Base-by-base conservation (phyloP, 2,797 vertebrate genomes). In the Varecia variegata region DNA sequence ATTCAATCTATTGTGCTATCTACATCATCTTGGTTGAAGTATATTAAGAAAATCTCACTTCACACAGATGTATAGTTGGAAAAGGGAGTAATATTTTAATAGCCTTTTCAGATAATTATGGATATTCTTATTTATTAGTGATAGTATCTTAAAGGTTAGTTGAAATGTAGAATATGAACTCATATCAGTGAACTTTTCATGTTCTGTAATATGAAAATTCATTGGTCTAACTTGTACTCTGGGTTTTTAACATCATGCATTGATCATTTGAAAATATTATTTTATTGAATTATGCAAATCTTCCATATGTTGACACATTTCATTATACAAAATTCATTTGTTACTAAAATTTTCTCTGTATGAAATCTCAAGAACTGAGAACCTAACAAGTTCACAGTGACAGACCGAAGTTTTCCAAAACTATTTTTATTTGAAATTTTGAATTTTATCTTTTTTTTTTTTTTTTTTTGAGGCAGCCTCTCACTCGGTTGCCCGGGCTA, bases 361-460 rank as follows among this genome's bases (percentile, higher is more conserved):
- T 56, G 73, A 85, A 71, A 90, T 54, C 65, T 65, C 56, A 86
- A 86, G 56, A 73, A 32, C 71, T 80, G 27, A 18, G 27, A 71
- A 54, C 23, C n/a, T 80, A 23, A 87, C 14, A 73, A 74, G 45
- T 65, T 65, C 56, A 62, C 35, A 71, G 35, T 45, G 40, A 18
- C 38, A 73, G 35, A 45, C 32, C 38, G 30, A 73, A 45, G 45
- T 79, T 94, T 73, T 73, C 32, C 54, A 73, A 86, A 86, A 73
- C 54, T 85, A 79, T 38, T 95, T 86, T 80, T 62, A 80, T 40
- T 80, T 86, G 32, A 86, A 91, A 73, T 15, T 12, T 87, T 95
- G 80, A 81, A 65, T 73, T 91, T 56, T 87, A 74, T 87, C 27
- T 45, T 45, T 45, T 45, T 45, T 45, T 45, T 45, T 43, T 43